These are phyloP conservation scores for Tachyglossus aculeatus DNA, from an alignment of 2,797 vertebrate genomes.

Conservation along the genomic window DNA sequence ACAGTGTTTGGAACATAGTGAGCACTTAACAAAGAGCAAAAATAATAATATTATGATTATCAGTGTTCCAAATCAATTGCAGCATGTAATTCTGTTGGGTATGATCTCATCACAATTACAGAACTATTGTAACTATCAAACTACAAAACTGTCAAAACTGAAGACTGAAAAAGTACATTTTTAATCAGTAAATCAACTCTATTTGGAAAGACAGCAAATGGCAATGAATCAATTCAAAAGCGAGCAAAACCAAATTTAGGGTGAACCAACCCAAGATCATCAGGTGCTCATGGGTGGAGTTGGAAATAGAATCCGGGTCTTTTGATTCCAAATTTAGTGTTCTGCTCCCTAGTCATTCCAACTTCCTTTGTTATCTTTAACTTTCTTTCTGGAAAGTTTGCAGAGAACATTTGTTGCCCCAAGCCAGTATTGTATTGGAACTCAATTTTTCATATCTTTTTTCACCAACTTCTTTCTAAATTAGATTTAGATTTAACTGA, in stretches of 20 bases:
- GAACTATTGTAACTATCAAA: conserved; percentile 3
- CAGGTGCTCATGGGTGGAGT: conserved; percentile 54
- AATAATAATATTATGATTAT: conserved; percentile 40
- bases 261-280: conserved; percentile 51
- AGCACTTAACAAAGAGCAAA: no score
- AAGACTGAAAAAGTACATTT: conserved; percentile 29
- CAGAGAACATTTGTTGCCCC: no score
- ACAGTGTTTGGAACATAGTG: no score
- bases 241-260: conserved; percentile 34
- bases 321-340: conserved; percentile 18
- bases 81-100: not conserved
- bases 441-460: no score
- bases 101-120: conserved; percentile 27
- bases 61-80: conserved; percentile 3
- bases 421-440: no score
- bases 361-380: no score
- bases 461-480: no score
- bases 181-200: conserved; percentile 19
- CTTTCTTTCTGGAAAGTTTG: no score
- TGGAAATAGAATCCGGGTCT: conserved; percentile 17
- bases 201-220: conserved; percentile 35
- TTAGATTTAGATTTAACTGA: no score
- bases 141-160: conserved; percentile 13
- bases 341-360: not conserved
- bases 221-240: conserved; percentile 29